Percentiles rank a stretch among this genome's conserved stretches.
Evolutionary conservation across 2,888 invertebrate genomes (phyloP).

Genomic region (Abrostola triplasia): DNA sequence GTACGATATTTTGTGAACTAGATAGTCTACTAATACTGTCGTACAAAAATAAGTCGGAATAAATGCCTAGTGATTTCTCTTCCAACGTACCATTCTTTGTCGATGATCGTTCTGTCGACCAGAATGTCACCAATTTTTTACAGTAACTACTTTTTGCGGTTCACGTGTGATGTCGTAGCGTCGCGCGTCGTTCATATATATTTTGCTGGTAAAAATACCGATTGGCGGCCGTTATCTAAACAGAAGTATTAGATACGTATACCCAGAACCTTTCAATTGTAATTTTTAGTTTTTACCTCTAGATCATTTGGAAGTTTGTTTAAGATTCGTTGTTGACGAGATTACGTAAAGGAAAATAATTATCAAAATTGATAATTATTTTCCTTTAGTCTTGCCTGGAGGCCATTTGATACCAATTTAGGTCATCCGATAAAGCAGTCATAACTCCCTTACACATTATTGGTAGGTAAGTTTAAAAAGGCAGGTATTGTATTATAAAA

Average conservation of each 20-base stretch:
- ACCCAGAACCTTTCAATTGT: not conserved
- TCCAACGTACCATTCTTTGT: not conserved
- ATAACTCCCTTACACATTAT: too few relatives aligned
- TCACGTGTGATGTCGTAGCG: not conserved
- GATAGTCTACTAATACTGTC: not conserved
- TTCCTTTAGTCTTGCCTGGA: too few relatives aligned
- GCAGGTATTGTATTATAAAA: too few relatives aligned
- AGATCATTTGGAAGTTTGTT: too few relatives aligned
- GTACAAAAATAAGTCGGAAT: not conserved
- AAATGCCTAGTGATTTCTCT: not conserved
- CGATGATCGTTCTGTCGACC: not conserved
- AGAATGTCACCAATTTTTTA: slow-evolving; percentile 6
- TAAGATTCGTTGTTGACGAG: too few relatives aligned
- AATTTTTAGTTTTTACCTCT: not conserved
- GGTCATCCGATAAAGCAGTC: too few relatives aligned
- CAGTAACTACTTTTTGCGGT: slow-evolving; percentile 4
- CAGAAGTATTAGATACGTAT: not conserved
- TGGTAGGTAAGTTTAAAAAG: too few relatives aligned
- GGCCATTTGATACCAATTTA: too few relatives aligned
- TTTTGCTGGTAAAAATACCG: not conserved
- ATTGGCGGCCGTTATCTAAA: not conserved
- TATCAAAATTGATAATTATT: too few relatives aligned
- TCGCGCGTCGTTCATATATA: not conserved
- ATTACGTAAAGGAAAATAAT: too few relatives aligned
- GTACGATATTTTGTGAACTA: not conserved